Conservation (phyloP, 2,797 vertebrate genomes). For the Pteronotus mesoamericanus region DNA sequence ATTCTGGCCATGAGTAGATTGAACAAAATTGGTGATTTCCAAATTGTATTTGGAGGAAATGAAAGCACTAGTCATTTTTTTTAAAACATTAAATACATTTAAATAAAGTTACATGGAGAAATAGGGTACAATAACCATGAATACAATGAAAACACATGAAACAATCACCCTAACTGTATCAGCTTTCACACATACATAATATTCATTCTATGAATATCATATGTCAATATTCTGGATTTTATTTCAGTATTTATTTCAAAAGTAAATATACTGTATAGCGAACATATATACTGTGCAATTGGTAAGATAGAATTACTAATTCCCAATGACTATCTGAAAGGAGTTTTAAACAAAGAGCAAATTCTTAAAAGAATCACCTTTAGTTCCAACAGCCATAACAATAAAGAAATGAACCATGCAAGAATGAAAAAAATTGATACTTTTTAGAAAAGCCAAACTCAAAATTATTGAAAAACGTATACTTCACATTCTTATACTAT, state of each 20-base stretch:
- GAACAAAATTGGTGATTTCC: background rate
- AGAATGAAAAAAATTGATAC: background rate
- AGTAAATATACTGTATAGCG: too few relatives aligned
- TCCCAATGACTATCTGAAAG: background rate
- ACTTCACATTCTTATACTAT: background rate
- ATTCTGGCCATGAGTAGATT: background rate
- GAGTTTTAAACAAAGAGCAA: background rate
- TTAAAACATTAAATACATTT: background rate
- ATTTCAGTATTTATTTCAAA: too few relatives aligned
- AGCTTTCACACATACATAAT: background rate
- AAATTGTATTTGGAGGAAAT: background rate
- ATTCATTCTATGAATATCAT: background rate
- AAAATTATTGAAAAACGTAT: background rate
- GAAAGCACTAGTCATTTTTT: background rate
- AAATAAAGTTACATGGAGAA: background rate
- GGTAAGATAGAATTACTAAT: background rate
- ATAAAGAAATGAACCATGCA: background rate
- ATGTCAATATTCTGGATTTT: background rate
- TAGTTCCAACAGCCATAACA: background rate
- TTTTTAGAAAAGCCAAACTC: constrained; percentile 20
- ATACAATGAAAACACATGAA: background rate
- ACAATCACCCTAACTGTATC: background rate
- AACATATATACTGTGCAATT: background rate
- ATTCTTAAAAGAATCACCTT: background rate
- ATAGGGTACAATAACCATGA: background rate